Evolutionary conservation across 2,797 vertebrate species (phyloP).

Genomic region (Somateria mollissima): DNA sequence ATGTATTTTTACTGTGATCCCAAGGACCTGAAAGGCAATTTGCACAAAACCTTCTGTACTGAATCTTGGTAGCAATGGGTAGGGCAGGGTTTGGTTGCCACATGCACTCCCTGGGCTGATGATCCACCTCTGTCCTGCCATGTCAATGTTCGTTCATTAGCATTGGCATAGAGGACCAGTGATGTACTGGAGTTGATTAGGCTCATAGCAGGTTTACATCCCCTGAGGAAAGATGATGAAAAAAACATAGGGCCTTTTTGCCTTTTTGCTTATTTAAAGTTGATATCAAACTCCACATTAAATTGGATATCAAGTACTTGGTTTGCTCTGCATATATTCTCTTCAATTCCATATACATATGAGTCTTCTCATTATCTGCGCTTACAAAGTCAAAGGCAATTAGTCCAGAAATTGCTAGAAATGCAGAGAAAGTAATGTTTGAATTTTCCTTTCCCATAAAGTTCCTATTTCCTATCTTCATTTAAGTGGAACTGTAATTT

Average conservation of each 20-base stretch:
- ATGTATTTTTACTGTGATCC: conserved; percentile 8
- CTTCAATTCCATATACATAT: conserved; percentile 29
- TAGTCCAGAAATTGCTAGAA: conserved; percentile 70
- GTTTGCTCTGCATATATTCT: conserved; percentile 43
- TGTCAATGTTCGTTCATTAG: conserved; percentile 58
- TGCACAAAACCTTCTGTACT: not conserved
- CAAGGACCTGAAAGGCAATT: conserved; percentile 34
- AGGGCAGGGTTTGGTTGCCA: conserved; percentile 20
- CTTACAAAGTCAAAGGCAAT: conserved; percentile 73
- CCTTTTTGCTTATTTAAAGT: conserved; percentile 63
- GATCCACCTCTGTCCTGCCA: conserved; percentile 56
- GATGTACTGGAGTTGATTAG: conserved; percentile 60
- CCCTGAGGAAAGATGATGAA: conserved; percentile 46
- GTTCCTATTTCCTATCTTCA: conserved; percentile 33
- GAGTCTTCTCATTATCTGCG: conserved; percentile 69
- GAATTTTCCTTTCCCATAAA: conserved; percentile 35
- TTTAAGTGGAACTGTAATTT: conserved; percentile 49
- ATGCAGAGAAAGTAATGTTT: conserved; percentile 59
- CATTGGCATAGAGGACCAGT: not conserved
- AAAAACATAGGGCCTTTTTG: conserved; percentile 24
- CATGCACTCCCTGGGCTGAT: conserved; percentile 37
- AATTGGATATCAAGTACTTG: conserved; percentile 58
- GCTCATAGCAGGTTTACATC: conserved; percentile 26
- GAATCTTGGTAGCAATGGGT: conserved; percentile 37
- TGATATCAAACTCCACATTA: conserved; percentile 51